Conservation (phyloP, 2,888 invertebrate species). For the Plebejus argus region DNA sequence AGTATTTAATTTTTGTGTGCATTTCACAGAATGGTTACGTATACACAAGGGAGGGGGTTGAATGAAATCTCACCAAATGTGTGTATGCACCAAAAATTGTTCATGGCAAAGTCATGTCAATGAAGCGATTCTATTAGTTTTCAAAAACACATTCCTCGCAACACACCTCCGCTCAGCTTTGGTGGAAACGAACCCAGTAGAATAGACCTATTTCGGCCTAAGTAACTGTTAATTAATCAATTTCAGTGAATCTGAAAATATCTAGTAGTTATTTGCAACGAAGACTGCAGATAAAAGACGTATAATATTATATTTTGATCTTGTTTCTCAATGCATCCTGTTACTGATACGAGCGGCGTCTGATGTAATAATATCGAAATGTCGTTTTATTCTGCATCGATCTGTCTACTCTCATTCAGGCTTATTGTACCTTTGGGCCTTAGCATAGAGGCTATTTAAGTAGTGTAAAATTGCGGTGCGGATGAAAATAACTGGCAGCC, state of each 20-base stretch:
- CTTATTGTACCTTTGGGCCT: not conserved
- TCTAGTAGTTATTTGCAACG: not conserved
- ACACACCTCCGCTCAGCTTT: too few relatives aligned
- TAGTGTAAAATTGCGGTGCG: not conserved
- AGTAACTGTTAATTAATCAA: not conserved
- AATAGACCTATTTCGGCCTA: too few relatives aligned
- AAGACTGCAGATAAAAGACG: not conserved
- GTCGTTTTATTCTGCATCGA: constrained; percentile 39
- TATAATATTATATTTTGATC: not conserved
- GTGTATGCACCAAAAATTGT: too few relatives aligned
- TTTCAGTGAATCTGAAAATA: too few relatives aligned
- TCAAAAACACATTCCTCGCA: too few relatives aligned
- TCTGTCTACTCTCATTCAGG: constrained; percentile 35
- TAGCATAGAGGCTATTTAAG: not conserved
- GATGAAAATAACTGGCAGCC: not conserved
- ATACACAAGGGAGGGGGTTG: too few relatives aligned
- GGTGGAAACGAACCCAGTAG: too few relatives aligned
- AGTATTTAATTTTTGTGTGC: constrained; percentile 13
- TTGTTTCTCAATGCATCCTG: not conserved
- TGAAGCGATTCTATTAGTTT: too few relatives aligned
- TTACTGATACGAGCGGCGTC: not conserved
- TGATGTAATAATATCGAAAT: constrained; percentile 26
- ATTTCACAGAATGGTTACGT: not conserved
- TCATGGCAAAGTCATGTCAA: too few relatives aligned
- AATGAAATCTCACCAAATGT: too few relatives aligned